Conservation (phyloP, 2,113 vertebrate genomes). For the Sinosuthora webbiana region DNA sequence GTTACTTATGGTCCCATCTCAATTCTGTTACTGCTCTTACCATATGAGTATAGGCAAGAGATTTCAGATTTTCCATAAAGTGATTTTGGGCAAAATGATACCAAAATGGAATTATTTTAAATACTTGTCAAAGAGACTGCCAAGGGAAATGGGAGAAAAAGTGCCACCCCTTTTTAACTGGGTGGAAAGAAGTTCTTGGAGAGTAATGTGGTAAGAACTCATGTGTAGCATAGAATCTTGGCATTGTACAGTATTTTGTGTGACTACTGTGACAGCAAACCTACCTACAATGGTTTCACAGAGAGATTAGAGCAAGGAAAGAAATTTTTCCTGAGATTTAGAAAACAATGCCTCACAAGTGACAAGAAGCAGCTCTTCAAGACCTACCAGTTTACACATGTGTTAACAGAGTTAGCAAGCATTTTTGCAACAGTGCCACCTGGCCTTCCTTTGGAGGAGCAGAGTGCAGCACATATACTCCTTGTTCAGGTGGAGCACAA, state of each 20-base stretch:
- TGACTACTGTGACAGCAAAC: constrained; percentile 12
- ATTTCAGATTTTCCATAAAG: neutral
- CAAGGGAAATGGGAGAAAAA: neutral
- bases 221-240: neutral
- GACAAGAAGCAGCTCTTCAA: neutral
- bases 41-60: neutral
- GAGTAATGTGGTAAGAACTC: neutral
- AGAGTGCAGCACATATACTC: neutral
- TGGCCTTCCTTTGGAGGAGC: neutral
- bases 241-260: neutral
- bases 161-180: neutral
- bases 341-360: neutral
- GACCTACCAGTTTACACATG: neutral
- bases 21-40: neutral
- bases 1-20: neutral
- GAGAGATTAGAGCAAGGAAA: neutral
- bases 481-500: neutral
- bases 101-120: neutral
- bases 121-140: neutral
- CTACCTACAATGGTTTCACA: neutral
- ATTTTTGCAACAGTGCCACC: neutral
- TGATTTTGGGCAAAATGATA: neutral
- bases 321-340: neutral
- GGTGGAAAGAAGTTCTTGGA: neutral
- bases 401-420: neutral